Evolutionary conservation across 1,140 invertebrate species (phyloP), one percentile per base, ranked within the genome.

Genomic region (Drosophila ambigua): DNA sequence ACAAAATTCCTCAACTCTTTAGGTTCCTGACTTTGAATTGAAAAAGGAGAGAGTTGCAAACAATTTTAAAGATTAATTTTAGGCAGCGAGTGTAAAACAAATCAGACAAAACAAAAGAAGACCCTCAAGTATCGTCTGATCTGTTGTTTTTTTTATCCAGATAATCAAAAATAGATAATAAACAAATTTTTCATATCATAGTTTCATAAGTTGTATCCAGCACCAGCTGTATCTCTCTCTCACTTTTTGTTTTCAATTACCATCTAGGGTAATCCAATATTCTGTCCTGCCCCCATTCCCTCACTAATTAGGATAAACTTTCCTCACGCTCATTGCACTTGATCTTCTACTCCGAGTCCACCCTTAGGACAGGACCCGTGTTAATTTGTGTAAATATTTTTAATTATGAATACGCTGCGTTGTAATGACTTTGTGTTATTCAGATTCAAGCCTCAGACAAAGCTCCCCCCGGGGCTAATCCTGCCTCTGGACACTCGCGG

Each of bases 351-450:
- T 15, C 54, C 9, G 16, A 13, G 45, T 15, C 54, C 7, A 20
- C 15, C 50, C 23, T 41, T 7, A 13, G 44, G n/a, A n/a, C 31
- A 58, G 26, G 15, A 28, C 66, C 51, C 26, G 16, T 35, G 61
- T 64, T 61, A 43, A 77, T 83, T 61, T 71, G 64, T 69, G 61
- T 74, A 77, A 81, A 87, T 71, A 87, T 87, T 74, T 75, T 80
- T 84, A 85, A 84, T 85, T 84, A 79, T 85, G 76, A 84, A 84
- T 72, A 59, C 72, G 60, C 72, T 58, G 68, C 68, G 62, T 74
- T 49, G 71, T 87, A 87, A 88, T 88, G 83, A 88, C 79, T 88
- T 79, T 71, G 79, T 88, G 77, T 82, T 83, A 82, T 79, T 62
- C 50, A 15, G 43, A 31, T 50, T 54, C 52, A 49, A 60, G 49